A percentile compares a stretch with the other conserved stretches of the same genome.
These are phyloP conservation scores for Alsophila aescularia DNA, from an alignment of 2,888 invertebrate genomes.

Conservation along the genomic window DNA sequence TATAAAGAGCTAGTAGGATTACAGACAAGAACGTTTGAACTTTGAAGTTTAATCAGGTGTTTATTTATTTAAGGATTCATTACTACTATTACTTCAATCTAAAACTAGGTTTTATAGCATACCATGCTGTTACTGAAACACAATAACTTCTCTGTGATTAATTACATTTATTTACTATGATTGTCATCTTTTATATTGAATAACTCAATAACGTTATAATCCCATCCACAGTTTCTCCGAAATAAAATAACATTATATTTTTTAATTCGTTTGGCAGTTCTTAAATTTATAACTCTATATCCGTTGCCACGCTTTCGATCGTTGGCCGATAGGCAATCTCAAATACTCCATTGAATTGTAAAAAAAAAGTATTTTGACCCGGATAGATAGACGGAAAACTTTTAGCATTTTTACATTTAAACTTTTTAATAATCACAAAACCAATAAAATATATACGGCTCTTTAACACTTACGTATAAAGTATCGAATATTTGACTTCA, in stretches of 20 bases:
- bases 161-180: not conserved
- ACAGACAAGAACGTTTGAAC: constrained; percentile 38
- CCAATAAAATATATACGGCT: constrained; percentile 18
- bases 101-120: not conserved
- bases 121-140: too few species aligned
- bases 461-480: constrained; percentile 13
- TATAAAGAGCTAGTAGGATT: constrained; percentile 39
- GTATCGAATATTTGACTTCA: constrained; percentile 28
- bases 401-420: constrained; percentile 17
- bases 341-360: constrained; percentile 60
- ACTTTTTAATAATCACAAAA: constrained; percentile 17
- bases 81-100: not conserved
- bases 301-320: constrained; percentile 56
- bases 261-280: constrained; percentile 29
- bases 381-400: constrained; percentile 50
- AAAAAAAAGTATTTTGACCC: constrained; percentile 53
- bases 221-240: not conserved
- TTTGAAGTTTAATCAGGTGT: not conserved
- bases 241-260: not conserved
- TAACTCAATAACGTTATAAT: not conserved
- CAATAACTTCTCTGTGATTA: too few species aligned
- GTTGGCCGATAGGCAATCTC: constrained; percentile 66
- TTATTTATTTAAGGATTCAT: not conserved
- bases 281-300: constrained; percentile 44
- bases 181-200: not conserved